Evolutionary conservation across 2,113 vertebrate genomes (phyloP).

Genomic region (Saccopteryx bilineata): DNA sequence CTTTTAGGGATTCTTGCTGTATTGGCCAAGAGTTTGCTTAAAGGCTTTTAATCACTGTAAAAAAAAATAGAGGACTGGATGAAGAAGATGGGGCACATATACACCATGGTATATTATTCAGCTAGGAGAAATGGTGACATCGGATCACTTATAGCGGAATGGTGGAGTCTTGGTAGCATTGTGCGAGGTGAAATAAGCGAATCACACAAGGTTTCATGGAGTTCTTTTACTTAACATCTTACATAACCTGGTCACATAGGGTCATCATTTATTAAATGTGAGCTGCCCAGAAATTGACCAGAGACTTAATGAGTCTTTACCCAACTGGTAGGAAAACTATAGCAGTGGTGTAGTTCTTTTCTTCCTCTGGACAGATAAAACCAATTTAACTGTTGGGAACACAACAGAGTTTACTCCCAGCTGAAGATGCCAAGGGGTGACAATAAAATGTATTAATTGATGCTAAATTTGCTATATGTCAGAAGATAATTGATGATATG

Average conservation of each 20-base stretch:
- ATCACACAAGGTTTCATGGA: too few relatives aligned
- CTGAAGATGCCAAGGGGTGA: background rate
- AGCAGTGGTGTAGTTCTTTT: fast-evolving
- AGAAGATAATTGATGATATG: background rate
- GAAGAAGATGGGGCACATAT: too few relatives aligned
- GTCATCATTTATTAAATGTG: fast-evolving
- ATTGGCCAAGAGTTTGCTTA: too few relatives aligned
- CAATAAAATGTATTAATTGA: background rate
- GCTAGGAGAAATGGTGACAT: too few relatives aligned
- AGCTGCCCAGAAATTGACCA: background rate
- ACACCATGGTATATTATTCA: too few relatives aligned
- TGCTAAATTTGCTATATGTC: background rate
- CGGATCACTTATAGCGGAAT: too few relatives aligned
- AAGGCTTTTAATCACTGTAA: too few relatives aligned
- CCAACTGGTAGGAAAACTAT: background rate
- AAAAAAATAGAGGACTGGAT: too few relatives aligned
- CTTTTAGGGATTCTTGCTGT: too few relatives aligned
- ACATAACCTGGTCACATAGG: background rate
- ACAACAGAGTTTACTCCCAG: fast-evolving
- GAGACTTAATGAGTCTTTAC: background rate
- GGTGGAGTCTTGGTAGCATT: too few relatives aligned
- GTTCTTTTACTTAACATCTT: background rate
- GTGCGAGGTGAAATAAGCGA: too few relatives aligned
- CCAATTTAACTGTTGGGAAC: fast-evolving
- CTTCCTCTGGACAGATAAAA: fast-evolving